Conservation (phyloP, 2,113 vertebrate species). For the Peromyscus californicus region DNA sequence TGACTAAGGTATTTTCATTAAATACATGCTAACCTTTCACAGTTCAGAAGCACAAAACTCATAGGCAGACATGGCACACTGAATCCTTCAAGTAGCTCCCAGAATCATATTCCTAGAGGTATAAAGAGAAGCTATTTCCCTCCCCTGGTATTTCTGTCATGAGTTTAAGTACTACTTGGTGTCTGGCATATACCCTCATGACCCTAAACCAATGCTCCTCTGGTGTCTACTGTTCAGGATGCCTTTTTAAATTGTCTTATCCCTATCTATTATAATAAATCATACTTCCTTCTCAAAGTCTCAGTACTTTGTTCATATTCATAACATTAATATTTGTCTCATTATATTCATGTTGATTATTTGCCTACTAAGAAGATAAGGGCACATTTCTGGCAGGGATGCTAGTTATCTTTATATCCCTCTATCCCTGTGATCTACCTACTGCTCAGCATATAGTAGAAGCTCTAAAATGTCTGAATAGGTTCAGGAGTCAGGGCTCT, state of each 20-base stretch:
- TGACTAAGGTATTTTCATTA: slow-evolving; percentile 39
- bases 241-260: background rate
- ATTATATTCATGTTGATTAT: slow-evolving; percentile 48
- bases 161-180: slow-evolving; percentile 23
- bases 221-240: background rate
- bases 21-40: background rate
- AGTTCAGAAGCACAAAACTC: slow-evolving; percentile 34
- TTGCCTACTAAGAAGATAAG: background rate
- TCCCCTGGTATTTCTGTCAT: background rate
- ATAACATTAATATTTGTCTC: slow-evolving; percentile 41
- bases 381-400: background rate
- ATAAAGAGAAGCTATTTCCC: slow-evolving; percentile 2
- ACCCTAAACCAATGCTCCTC: background rate
- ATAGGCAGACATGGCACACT: background rate
- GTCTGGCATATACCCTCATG: background rate
- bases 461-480: slow-evolving; percentile 28
- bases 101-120: background rate
- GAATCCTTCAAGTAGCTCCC: background rate
- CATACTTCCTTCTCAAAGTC: slow-evolving; percentile 36
- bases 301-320: slow-evolving; percentile 19
- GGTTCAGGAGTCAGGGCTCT: background rate
- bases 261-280: slow-evolving; percentile 37
- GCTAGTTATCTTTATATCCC: slow-evolving; percentile 19
- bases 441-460: background rate
- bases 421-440: background rate